phyloP scores from a whole-genome alignment of 2,888 invertebrate species.

The Caenorhabditis afra region DNA sequence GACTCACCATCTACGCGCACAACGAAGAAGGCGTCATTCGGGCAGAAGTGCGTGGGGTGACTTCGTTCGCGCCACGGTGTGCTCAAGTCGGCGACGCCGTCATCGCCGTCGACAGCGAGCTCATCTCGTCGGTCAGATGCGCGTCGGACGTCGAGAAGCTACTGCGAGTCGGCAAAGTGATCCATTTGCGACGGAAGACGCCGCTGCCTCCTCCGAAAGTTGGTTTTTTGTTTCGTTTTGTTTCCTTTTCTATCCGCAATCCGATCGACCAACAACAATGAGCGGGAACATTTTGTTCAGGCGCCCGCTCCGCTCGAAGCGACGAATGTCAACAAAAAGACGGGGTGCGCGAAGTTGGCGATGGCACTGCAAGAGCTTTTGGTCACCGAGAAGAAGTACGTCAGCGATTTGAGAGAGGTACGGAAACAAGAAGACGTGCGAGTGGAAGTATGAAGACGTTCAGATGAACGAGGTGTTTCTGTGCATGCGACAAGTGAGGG shows the following conservation, averaged over 20 bases:
- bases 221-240: conserved; percentile 12
- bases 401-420: conserved; percentile 67
- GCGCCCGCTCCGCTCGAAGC: conserved; percentile 42
- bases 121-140: conserved; percentile 59
- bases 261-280: not conserved
- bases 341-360: conserved; percentile 57
- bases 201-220: conserved; percentile 30
- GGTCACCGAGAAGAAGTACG: conserved; percentile 70
- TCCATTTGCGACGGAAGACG: conserved; percentile 59
- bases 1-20: conserved; percentile 69
- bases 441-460: not conserved
- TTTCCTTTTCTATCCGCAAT: too few relatives aligned
- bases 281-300: conserved; percentile 15
- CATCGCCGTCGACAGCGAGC: conserved; percentile 66
- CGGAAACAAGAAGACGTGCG: not conserved
- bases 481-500: conserved; percentile 59
- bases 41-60: conserved; percentile 69
- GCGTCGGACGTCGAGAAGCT: conserved; percentile 69
- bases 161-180: conserved; percentile 64
- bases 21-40: conserved; percentile 64
- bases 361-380: conserved; percentile 69
- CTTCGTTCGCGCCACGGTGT: conserved; percentile 62
- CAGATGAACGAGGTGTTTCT: conserved; percentile 68
- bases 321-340: conserved; percentile 34
- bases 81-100: conserved; percentile 68